Evolutionary conservation across 2,888 invertebrate species (phyloP).

Genomic region (Anodontia alba): DNA sequence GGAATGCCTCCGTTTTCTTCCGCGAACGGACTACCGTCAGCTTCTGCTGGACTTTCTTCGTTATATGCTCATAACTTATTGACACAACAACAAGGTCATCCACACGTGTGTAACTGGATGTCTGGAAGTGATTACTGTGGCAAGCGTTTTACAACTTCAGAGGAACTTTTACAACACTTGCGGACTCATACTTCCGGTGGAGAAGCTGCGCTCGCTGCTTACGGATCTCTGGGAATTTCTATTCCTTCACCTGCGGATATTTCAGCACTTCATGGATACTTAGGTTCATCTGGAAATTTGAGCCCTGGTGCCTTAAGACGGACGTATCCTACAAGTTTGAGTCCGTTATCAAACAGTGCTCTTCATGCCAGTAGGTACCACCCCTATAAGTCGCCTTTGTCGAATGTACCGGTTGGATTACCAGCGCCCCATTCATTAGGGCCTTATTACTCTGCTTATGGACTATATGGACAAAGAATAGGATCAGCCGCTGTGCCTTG

Average conservation of each 20-base stretch:
- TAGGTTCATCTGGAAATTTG: constrained; percentile 64
- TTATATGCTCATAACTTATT: constrained; percentile 75
- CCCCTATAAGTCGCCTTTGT: constrained; percentile 92
- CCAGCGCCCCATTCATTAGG: constrained; percentile 87
- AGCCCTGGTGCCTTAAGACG: constrained; percentile 90
- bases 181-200: constrained; percentile 91
- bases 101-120: constrained; percentile 95
- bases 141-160: constrained; percentile 95
- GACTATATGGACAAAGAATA: constrained; percentile 90
- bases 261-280: constrained; percentile 47
- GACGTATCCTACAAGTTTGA: constrained; percentile 89
- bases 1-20: constrained; percentile 47
- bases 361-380: constrained; percentile 95
- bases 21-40: constrained; percentile 57
- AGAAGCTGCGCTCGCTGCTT: constrained; percentile 64
- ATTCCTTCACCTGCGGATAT: constrained; percentile 53
- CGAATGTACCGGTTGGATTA: constrained; percentile 85
- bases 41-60: constrained; percentile 64
- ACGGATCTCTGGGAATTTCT: constrained; percentile 54
- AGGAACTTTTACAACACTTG: constrained; percentile 96
- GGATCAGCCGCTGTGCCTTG: constrained; percentile 78
- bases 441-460: constrained; percentile 93
- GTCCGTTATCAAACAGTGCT: constrained; percentile 87
- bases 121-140: constrained; percentile 94
- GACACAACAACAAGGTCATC: constrained; percentile 62